Base-by-base conservation (phyloP, 2,888 invertebrate genomes). In the Lepidocyrtoides sp. region DNA sequence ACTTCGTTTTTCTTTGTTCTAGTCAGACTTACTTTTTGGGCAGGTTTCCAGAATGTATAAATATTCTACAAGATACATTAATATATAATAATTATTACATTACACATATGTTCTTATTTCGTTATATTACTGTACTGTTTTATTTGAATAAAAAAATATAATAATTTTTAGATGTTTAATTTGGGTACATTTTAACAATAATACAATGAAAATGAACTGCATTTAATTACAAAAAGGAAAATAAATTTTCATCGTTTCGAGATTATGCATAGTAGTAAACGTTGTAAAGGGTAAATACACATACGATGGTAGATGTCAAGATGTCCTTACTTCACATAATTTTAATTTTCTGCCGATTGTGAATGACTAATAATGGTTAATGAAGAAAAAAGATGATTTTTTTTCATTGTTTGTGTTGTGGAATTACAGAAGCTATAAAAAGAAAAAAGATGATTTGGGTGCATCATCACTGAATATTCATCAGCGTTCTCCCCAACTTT, bases 1-100 rank as follows among this genome's bases (percentile, higher is more conserved):
- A 51, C 44, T 48, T 32, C 44, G 23, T 83, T 66, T 83, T 66
- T 41, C 60, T 72, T 32, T 60, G 41, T 72, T 88, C 88, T 88
- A 88, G 88, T 88, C 88, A 88, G 72, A 63, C 54, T 87, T 79
- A 79, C 79, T 87, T 88, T 69, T 88, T 88, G 88, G 88, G 81
- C 88, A 81, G 88, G 88, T 81, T 88, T 88, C 88, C 88, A 77
- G 88, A 88, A 36, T 63, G 77, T 79, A 77, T 77, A 69, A 69
- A 60, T 57, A n/a, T n/a, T 57, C 57, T 60, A 60, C 60, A 60
- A 0, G 60, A 60, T 60, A 26, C 14, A 17, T 60, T 5, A 20
- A 36, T 84, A 63, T 60, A 14, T 12, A 75, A 60, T 10, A 17
- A 54, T 85, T 77, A 79, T 57, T 77, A 75, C 23, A 48, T 20